A percentile compares a stretch with the other conserved stretches of the same genome.
phyloP scores from a whole-genome alignment of 2,113 vertebrate species.

The Phoenicopterus ruber region DNA sequence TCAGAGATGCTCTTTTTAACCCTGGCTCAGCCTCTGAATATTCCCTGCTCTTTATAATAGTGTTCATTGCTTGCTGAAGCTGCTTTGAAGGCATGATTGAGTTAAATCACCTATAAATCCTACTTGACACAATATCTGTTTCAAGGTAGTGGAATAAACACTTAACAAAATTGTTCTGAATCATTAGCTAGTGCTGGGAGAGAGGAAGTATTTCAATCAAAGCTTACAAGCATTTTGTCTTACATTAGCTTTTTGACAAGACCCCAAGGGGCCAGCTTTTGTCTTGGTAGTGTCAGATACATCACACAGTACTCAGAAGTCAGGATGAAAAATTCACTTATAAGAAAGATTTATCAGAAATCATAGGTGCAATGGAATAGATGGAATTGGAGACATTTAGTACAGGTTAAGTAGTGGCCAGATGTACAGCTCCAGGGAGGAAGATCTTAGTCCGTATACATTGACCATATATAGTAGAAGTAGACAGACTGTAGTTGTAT shows the following conservation, averaged over 20 bases:
- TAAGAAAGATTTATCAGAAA: neutral
- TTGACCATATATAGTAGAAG: neutral
- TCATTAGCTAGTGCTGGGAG: conserved; percentile 62
- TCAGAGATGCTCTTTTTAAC: conserved; percentile 1
- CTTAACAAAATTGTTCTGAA: conserved; percentile 60
- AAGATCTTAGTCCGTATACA: rapidly evolving
- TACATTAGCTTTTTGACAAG: conserved; percentile 64
- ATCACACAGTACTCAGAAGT: conserved; percentile 43
- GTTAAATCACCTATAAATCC: conserved; percentile 75
- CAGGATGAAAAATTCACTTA: conserved; percentile 20
- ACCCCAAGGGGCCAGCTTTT: conserved; percentile 60
- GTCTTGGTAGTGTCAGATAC: conserved; percentile 53
- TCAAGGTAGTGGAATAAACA: conserved; percentile 78
- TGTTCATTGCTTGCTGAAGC: neutral
- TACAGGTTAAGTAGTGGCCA: neutral
- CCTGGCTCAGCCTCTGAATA: neutral
- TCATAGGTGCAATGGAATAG: neutral
- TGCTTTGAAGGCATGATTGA: conserved; percentile 61
- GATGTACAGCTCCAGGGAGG: neutral
- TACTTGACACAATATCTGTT: conserved; percentile 73
- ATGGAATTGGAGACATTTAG: neutral
- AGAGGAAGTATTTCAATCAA: conserved; percentile 58
- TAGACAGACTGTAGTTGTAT: neutral
- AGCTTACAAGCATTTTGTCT: conserved; percentile 57
- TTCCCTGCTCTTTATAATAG: conserved; percentile 2